Percentiles rank a stretch among this genome's conserved stretches.
Evolutionary conservation across 2,113 vertebrate genomes (phyloP).

Genomic region (Salvelinus alpinus): DNA sequence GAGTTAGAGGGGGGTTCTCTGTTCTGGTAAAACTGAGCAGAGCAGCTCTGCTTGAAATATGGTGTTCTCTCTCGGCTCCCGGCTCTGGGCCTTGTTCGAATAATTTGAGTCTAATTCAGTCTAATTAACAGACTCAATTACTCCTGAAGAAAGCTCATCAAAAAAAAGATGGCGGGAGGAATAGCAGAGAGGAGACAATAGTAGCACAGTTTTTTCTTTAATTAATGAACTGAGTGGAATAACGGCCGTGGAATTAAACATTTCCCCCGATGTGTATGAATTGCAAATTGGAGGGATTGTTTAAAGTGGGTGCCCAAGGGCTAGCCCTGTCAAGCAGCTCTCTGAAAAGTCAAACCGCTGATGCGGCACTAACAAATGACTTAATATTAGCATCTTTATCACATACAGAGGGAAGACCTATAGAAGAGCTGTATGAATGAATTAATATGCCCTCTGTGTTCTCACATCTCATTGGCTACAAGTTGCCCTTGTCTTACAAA

Average conservation of each 20-base stretch:
- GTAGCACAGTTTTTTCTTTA: slow-evolving; percentile 70
- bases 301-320: slow-evolving; percentile 67
- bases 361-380: slow-evolving; percentile 75
- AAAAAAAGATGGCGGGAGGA: slow-evolving; percentile 72
- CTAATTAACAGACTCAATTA: slow-evolving; percentile 82
- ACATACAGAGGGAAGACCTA: slow-evolving; percentile 69
- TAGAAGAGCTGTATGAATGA: slow-evolving; percentile 61
- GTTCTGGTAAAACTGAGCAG: slow-evolving; percentile 55
- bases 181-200: slow-evolving; percentile 67
- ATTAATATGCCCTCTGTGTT: slow-evolving; percentile 75
- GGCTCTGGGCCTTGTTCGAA: slow-evolving; percentile 73
- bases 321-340: slow-evolving; percentile 74
- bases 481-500: slow-evolving; percentile 65
- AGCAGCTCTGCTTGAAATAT: slow-evolving; percentile 62
- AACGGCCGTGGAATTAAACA: slow-evolving; percentile 76
- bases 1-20: slow-evolving; percentile 64
- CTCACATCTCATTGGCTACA: slow-evolving; percentile 62
- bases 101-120: slow-evolving; percentile 81
- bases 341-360: slow-evolving; percentile 74
- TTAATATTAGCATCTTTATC: slow-evolving; percentile 74
- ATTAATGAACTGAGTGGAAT: slow-evolving; percentile 80
- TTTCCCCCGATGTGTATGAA: slow-evolving; percentile 78
- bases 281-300: slow-evolving; percentile 71
- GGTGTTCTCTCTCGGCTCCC: slow-evolving; percentile 61
- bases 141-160: slow-evolving; percentile 81